Conservation (phyloP, 2,113 vertebrate genomes). For the Siphamia tubifer region DNA sequence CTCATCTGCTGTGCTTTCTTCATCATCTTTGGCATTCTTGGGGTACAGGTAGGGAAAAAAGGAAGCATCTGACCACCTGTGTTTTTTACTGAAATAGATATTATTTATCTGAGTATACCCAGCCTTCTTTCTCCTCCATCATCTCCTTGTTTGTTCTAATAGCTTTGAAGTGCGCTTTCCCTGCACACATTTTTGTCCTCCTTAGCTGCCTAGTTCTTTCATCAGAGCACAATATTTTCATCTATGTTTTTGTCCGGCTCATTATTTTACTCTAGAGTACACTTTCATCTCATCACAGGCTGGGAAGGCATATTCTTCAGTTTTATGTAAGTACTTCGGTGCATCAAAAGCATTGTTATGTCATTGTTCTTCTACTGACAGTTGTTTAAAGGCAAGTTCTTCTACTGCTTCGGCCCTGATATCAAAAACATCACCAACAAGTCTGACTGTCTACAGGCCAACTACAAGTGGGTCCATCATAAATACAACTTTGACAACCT, state of each 20-base stretch:
- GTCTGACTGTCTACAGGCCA: conserved; percentile 91
- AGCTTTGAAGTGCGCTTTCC: neutral
- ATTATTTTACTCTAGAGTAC: conserved; percentile 30
- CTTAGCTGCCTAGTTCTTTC: conserved; percentile 3
- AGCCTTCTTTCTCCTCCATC: neutral
- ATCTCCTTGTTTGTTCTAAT: neutral
- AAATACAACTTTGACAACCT: conserved; percentile 99
- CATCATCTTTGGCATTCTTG: conserved; percentile 98
- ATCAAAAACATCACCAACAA: conserved; percentile 97
- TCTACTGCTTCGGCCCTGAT: conserved; percentile 92
- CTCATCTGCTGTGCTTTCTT: conserved; percentile 99
- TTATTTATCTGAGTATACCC: too few relatives aligned
- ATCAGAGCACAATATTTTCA: neutral
- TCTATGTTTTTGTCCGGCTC: conserved; percentile 20
- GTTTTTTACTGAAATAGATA: neutral
- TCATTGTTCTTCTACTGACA: conserved; percentile 62
- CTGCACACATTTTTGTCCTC: neutral
- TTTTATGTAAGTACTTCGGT: neutral
- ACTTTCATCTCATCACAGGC: conserved; percentile 7
- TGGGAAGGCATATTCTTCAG: neutral
- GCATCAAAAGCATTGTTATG: conserved; percentile 1
- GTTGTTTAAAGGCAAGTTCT: conserved; percentile 99
- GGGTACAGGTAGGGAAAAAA: conserved; percentile 88
- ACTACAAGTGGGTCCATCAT: conserved; percentile 98
- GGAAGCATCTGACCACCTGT: neutral